Evolutionary conservation across 2,113 vertebrate genomes (phyloP).

Genomic region (Vidua chalybeata): DNA sequence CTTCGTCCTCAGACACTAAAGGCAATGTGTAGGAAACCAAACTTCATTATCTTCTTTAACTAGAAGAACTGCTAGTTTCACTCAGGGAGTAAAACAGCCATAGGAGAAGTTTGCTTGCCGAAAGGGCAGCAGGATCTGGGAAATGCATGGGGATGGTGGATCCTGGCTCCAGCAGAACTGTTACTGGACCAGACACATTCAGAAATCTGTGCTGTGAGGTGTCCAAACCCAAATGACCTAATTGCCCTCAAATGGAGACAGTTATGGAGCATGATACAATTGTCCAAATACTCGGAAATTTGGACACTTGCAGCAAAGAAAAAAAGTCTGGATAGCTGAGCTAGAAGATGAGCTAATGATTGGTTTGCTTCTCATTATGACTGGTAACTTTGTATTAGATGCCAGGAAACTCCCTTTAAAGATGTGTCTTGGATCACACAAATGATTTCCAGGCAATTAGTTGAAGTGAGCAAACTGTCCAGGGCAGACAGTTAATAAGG

Average conservation of each 20-base stretch:
- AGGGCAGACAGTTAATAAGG: not conserved
- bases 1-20: not conserved
- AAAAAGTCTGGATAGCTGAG: not conserved
- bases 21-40: not conserved
- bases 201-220: not conserved
- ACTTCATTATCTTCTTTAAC: not conserved
- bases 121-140: not conserved
- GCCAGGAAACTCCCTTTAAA: constrained; percentile 11
- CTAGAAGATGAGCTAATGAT: constrained; percentile 17
- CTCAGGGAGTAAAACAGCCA: not conserved
- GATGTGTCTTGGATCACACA: constrained; percentile 6
- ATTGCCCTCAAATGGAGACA: not conserved
- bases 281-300: not conserved
- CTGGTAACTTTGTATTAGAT: not conserved
- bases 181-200: not conserved
- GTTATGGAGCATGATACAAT: not conserved
- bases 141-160: not conserved
- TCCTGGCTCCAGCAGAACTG: not conserved
- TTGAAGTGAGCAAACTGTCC: not conserved
- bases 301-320: not conserved
- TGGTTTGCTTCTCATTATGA: not conserved
- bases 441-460: not conserved
- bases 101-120: not conserved
- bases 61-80: not conserved
- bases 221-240: not conserved